Conservation (phyloP, 2,888 invertebrate genomes). For the Leucania comma region DNA sequence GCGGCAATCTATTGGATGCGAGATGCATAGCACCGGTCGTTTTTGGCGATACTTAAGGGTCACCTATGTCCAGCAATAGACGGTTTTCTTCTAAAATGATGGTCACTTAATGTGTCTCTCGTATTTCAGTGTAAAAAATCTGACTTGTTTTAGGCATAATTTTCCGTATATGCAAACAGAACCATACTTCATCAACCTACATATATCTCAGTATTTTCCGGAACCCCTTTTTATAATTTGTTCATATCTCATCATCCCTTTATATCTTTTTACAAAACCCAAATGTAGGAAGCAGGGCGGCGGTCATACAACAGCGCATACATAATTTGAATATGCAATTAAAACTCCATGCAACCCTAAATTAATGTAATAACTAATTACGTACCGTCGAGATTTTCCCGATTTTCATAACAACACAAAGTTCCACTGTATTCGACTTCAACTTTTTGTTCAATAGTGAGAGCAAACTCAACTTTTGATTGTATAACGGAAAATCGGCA, state of each 20-base stretch:
- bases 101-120: too few relatives aligned
- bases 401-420: conserved; percentile 50
- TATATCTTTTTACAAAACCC: conserved; percentile 3
- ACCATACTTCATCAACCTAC: not conserved
- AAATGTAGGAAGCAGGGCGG: conserved; percentile 1
- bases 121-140: not conserved
- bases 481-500: conserved; percentile 55
- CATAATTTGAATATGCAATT: conserved; percentile 52
- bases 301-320: conserved; percentile 6
- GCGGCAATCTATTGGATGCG: too few relatives aligned
- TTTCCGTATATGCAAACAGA: not conserved
- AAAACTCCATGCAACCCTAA: conserved; percentile 30
- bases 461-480: conserved; percentile 57
- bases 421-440: conserved; percentile 34
- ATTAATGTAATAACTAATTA: conserved; percentile 54
- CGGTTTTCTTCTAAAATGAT: too few relatives aligned
- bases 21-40: too few relatives aligned
- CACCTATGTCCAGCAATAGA: too few relatives aligned
- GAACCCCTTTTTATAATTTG: conserved; percentile 21
- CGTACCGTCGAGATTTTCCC: conserved; percentile 31
- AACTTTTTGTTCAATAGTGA: conserved; percentile 60
- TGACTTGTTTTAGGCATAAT: not conserved
- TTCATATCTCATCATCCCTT: conserved; percentile 16
- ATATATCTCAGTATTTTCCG: not conserved
- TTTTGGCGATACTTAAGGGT: too few relatives aligned